A percentile compares a stretch with the other conserved stretches of the same genome.
phyloP scores from a whole-genome alignment of 2,888 invertebrate species.

The Mayetiola destructor region DNA sequence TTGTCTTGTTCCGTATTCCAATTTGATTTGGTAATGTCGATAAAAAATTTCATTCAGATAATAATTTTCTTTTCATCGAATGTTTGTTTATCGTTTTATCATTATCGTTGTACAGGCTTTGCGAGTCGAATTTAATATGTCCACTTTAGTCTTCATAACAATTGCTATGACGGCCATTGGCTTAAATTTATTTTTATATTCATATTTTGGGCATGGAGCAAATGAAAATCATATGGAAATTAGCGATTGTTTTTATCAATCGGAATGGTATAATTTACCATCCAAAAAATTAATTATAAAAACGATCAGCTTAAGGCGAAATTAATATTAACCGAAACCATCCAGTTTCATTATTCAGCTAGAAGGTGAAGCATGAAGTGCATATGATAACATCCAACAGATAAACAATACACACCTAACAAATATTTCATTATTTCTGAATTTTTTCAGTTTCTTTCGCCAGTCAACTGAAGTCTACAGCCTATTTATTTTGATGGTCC shows the following conservation, averaged over 20 bases:
- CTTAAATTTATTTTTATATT: background rate
- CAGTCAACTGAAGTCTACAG: background rate
- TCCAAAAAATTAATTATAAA: too few species aligned
- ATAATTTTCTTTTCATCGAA: too few species aligned
- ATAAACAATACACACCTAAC: background rate
- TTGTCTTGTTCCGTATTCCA: background rate
- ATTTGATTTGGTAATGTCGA: background rate
- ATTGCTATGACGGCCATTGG: background rate
- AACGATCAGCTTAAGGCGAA: background rate
- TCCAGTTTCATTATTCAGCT: background rate
- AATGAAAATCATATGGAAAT: background rate
- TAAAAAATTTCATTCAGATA: background rate
- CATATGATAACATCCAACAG: background rate
- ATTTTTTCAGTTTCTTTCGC: background rate
- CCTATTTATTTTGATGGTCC: background rate
- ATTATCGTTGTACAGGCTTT: too few species aligned
- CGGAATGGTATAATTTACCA: background rate
- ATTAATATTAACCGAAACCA: background rate
- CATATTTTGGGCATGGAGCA: background rate
- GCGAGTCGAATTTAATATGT: background rate
- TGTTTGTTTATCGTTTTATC: too few species aligned
- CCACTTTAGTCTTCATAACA: background rate
- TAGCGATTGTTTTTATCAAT: background rate
- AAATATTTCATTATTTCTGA: background rate
- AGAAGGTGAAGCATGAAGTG: background rate